phyloP scores from a whole-genome alignment of 2,888 invertebrate genomes.

The Chrysolina oricalcia region DNA sequence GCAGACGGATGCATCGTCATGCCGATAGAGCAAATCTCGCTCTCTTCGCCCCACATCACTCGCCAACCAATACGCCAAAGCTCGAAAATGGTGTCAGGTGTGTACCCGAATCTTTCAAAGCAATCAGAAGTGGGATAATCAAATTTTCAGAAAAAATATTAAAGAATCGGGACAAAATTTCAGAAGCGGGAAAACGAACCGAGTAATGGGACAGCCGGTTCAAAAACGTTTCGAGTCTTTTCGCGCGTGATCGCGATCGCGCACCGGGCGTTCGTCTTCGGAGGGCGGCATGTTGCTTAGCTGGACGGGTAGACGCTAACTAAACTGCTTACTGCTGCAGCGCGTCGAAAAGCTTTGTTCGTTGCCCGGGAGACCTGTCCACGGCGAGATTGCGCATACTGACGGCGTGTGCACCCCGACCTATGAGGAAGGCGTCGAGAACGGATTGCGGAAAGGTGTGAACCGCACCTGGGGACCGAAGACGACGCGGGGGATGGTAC shows the following conservation, averaged over 20 bases:
- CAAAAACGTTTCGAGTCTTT: constrained; percentile 15
- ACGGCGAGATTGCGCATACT: constrained; percentile 40
- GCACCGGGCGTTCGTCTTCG: constrained; percentile 39
- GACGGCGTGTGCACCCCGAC: not conserved
- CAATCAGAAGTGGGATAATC: constrained; percentile 20
- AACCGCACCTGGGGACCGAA: constrained; percentile 30
- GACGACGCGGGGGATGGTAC: not conserved
- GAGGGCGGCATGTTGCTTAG: constrained; percentile 44
- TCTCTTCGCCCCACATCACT: constrained; percentile 80
- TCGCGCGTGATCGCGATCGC: constrained; percentile 26
- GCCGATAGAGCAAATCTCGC: constrained; percentile 89
- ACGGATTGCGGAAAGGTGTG: constrained; percentile 29
- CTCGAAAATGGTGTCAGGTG: constrained; percentile 20
- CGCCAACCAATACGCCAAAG: constrained; percentile 6
- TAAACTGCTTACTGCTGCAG: constrained; percentile 53
- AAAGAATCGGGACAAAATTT: not conserved
- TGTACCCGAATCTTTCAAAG: not conserved
- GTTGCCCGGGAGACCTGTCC: constrained; percentile 63
- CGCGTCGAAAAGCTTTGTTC: constrained; percentile 55
- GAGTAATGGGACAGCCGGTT: not conserved
- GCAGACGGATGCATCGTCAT: constrained; percentile 85
- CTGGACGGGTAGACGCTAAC: constrained; percentile 47
- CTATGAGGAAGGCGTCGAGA: constrained; percentile 5
- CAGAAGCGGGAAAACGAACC: constrained; percentile 18
- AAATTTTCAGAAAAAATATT: too few species aligned